A percentile compares a stretch with the other conserved stretches of the same genome.
These are phyloP conservation scores for Parthenolecanium corni DNA, from an alignment of 2,888 invertebrate genomes.

Conservation along the genomic window DNA sequence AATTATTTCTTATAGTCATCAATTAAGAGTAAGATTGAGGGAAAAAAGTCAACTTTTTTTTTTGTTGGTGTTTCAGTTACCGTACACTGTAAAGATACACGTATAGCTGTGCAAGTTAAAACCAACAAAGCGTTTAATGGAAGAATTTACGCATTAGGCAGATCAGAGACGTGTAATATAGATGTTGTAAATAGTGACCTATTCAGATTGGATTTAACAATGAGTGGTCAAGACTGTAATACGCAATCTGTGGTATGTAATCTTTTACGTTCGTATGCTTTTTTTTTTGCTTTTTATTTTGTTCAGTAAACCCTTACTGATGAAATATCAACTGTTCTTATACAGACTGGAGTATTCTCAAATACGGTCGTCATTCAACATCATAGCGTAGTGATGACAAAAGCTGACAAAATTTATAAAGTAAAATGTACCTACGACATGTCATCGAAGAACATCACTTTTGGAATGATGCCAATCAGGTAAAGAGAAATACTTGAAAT, in stretches of 20 bases:
- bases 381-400: constrained; percentile 92
- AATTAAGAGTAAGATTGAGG: background rate
- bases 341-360: constrained; percentile 79
- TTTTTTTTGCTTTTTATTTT: background rate
- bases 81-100: constrained; percentile 86
- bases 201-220: constrained; percentile 81
- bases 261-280: background rate
- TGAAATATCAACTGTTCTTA: background rate
- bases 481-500: constrained; percentile 36
- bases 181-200: constrained; percentile 85
- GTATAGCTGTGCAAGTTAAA: constrained; percentile 82
- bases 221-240: constrained; percentile 90
- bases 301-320: too few relatives aligned
- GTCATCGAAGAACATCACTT: constrained; percentile 90
- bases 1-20: background rate
- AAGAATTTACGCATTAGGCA: constrained; percentile 81
- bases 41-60: too few relatives aligned
- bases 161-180: constrained; percentile 89
- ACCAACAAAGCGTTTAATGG: constrained; percentile 92
- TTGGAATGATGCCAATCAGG: constrained; percentile 95
- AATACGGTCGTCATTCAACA: constrained; percentile 90
- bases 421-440: constrained; percentile 93
- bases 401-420: constrained; percentile 92
- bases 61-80: constrained; percentile 60
- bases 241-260: constrained; percentile 82